phyloP scores from a whole-genome alignment of 2,888 invertebrate genomes.

The Stenichneumon culpator region DNA sequence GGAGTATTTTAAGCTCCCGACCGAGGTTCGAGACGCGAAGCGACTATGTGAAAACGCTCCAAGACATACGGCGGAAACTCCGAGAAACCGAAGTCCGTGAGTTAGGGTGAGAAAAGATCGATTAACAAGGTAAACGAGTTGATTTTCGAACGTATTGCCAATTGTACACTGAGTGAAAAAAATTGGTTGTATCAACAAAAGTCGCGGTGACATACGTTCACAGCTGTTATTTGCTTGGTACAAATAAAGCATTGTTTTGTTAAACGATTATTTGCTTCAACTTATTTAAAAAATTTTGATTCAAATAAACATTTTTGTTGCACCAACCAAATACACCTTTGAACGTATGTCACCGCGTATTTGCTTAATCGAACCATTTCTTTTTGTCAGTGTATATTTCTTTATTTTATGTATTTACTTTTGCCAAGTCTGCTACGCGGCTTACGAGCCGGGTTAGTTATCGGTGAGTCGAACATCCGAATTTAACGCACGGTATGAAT shows the following conservation, averaged over 20 bases:
- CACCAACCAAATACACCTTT: no score
- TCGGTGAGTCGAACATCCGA: slow-evolving; percentile 48
- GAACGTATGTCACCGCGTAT: no score
- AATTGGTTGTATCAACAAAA: no score
- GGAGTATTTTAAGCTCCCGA: slow-evolving; percentile 3
- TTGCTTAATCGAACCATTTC: neutral
- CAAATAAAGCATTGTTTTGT: no score
- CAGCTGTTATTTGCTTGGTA: no score
- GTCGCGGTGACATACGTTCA: no score
- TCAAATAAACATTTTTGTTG: no score
- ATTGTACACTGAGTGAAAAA: slow-evolving; percentile 12
- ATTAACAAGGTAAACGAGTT: slow-evolving; percentile 43
- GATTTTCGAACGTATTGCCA: slow-evolving; percentile 68
- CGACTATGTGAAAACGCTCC: neutral
- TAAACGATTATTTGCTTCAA: no score
- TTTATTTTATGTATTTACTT: slow-evolving; percentile 50
- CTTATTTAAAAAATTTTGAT: no score
- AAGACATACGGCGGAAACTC: neutral
- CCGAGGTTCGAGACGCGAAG: neutral
- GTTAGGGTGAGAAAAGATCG: slow-evolving; percentile 32
- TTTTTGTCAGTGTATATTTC: neutral
- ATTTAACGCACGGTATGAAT: slow-evolving; percentile 14
- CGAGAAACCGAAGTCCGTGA: neutral
- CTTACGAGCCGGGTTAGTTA: slow-evolving; percentile 25
- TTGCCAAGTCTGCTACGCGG: slow-evolving; percentile 58